Evolutionary conservation across 2,888 invertebrate species (phyloP), one percentile per base, ranked within the genome.

Genomic region (Tenthredo scrophulariae): DNA sequence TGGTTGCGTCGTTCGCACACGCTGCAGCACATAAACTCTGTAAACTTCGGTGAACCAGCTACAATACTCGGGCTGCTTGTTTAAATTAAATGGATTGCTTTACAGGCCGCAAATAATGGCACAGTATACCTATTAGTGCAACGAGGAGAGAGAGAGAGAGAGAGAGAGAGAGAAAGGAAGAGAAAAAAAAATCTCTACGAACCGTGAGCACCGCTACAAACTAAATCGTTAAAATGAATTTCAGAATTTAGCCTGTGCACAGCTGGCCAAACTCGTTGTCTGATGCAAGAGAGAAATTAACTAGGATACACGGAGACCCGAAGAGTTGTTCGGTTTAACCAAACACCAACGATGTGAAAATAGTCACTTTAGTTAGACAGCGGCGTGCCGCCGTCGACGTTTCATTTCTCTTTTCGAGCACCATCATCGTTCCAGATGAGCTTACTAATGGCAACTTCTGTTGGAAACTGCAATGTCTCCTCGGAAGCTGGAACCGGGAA

Each of bases 31-130:
- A 80, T 80, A 80, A 62, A 80, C 80, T 80, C 62, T 50, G 62
- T 65, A 62, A 50, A 74, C 85, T 37, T 86, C 84, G 87, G 87
- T 88, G 88, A 88, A 88, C 88, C 88, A 85, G 87, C 58, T 87
- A 87, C 87, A 86, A 85, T 67, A 84, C 85, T 86, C 85, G 46
- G 85, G 87, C 18, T 80, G 62, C 80, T 89, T 88, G 89, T 88
- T 90, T 88, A 89, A 90, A 90, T 89, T 89, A 89, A 90, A 90
- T 87, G 88, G 87, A 90, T 90, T 88, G 88, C 89, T 89, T 89
- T 89, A 87, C 88, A 85, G 70, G 86, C 86, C 84, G 88, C 88
- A 86, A 88, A 88, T 72, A 67, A 84, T 84, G 58, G 58, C 62
- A 40, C 62, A 18, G 80, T 37, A 62, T 37, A 62, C 62, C 80